Evolutionary conservation across 1,140 invertebrate species (phyloP), one percentile per base, ranked within the genome.

Genomic region (Sycobia sp.): DNA sequence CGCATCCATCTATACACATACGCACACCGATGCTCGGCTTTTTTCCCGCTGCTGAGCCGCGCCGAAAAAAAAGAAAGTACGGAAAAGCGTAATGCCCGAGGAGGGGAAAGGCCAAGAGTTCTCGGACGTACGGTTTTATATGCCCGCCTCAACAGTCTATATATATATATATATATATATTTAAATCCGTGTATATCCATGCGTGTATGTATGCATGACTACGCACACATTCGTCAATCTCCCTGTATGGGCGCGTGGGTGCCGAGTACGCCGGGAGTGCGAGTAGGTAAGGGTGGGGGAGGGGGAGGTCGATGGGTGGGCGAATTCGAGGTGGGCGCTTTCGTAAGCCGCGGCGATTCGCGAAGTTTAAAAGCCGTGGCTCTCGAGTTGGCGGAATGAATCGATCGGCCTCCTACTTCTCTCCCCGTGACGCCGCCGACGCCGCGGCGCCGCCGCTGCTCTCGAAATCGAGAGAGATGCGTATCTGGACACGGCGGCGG

Each of bases 401-500:
- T 79, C 75, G 77, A 79, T 79, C 74, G 73, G 67, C n/a, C n/a
- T n/a, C n/a, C n/a, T n/a, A n/a, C n/a, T n/a, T n/a, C n/a, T n/a
- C n/a, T n/a, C n/a, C n/a, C n/a, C n/a, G n/a, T n/a, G n/a, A n/a
- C n/a, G n/a, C n/a, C n/a, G n/a, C n/a, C n/a, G n/a, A n/a, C n/a
- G n/a, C n/a, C n/a, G n/a, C n/a, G n/a, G n/a, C n/a, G n/a, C 20
- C 23, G 20, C 29, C 13, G 9, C 44, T 2, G 10, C 67, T 74
- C 70, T 27, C n/a, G 22, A 41, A 44, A 46, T 27, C 34, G 14
- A 25, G 60, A 74, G n/a, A n/a, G 74, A 76, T 77, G 71, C 71
- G 73, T 79, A 79, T 79, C 76, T 77, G 73, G 75, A 75, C 76
- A 76, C 74, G 75, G 72, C 72, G 73, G 70, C 67, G n/a, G n/a